Evolutionary conservation across 2,888 invertebrate genomes (phyloP).

Genomic region (Pantelozetes paolii): DNA sequence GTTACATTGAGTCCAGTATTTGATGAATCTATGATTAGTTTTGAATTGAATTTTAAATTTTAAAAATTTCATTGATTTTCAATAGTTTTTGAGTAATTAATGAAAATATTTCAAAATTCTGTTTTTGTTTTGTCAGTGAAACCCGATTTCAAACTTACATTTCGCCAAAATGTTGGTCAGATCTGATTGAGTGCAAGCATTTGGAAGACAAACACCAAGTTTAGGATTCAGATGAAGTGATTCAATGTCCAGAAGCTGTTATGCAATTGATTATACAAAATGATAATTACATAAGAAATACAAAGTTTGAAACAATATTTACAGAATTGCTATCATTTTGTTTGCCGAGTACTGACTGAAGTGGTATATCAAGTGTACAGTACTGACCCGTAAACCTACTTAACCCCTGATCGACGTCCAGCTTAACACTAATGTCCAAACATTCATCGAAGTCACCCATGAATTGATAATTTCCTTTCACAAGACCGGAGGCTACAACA

Average conservation of each 20-base stretch:
- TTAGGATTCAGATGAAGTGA: conserved; percentile 26
- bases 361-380: not conserved
- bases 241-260: not conserved
- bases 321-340: not conserved
- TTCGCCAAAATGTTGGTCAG: conserved; percentile 16
- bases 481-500: conserved; percentile 23
- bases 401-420: not conserved
- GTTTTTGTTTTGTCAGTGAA: not conserved
- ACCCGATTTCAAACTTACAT: conserved; percentile 13
- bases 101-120: not conserved
- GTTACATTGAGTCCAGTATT: not conserved
- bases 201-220: conserved; percentile 36
- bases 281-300: too few species aligned
- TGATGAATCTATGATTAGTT: not conserved
- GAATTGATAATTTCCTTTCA: conserved; percentile 37
- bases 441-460: conserved; percentile 40
- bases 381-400: conserved; percentile 1
- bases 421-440: not conserved
- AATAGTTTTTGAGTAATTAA: too few species aligned
- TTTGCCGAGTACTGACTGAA: not conserved
- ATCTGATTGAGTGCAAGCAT: conserved; percentile 25
- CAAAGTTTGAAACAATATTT: not conserved
- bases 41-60: not conserved
- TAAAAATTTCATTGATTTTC: too few species aligned
- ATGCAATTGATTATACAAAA: too few species aligned